Evolutionary conservation across 2,113 vertebrate species (phyloP).

Genomic region (Saguinus imperator): DNA sequence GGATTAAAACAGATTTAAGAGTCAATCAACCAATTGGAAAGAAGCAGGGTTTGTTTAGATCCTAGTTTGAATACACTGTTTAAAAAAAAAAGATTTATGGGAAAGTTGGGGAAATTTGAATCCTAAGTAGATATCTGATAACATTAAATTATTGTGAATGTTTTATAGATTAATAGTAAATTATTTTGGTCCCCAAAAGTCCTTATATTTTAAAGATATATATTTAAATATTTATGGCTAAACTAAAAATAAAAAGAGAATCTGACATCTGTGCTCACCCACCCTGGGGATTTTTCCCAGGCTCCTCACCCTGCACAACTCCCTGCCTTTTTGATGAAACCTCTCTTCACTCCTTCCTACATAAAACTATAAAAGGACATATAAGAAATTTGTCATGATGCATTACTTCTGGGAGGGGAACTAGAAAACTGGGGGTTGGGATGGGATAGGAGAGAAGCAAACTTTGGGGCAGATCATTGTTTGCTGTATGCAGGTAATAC

Average conservation of each 20-base stretch:
- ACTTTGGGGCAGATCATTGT: neutral
- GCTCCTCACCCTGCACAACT: neutral
- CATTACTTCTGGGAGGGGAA: neutral
- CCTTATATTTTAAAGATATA: neutral
- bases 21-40: neutral
- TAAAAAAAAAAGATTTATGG: neutral
- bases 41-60: neutral
- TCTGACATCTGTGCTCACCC: neutral
- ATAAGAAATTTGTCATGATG: neutral
- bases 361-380: neutral
- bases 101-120: slow-evolving; percentile 4
- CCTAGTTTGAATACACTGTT: neutral
- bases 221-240: slow-evolving; percentile 11
- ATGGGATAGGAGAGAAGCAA: neutral
- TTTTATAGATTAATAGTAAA: slow-evolving; percentile 14
- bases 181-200: neutral
- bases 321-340: neutral
- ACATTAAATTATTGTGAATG: slow-evolving; percentile 24
- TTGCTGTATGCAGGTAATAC: neutral
- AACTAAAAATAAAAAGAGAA: slow-evolving; percentile 5
- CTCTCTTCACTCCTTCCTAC: neutral
- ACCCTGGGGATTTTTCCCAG: neutral
- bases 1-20: neutral
- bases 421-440: neutral
- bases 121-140: neutral